phyloP scores from a whole-genome alignment of 1,140 invertebrate genomes.

The Lepidotrigona ventralis region DNA sequence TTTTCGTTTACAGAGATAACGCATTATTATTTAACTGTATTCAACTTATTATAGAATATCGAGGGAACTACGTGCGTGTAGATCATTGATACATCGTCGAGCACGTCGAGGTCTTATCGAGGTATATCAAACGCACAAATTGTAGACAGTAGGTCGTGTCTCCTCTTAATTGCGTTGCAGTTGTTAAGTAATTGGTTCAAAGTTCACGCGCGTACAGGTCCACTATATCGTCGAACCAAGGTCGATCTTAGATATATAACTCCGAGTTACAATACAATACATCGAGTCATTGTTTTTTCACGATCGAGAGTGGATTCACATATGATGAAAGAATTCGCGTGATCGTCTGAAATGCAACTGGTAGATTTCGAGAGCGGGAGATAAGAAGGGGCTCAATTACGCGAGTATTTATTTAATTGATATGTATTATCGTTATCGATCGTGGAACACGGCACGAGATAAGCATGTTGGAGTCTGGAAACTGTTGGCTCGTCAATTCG shows the following conservation, averaged over 20 bases:
- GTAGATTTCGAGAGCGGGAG: not conserved
- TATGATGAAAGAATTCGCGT: too few relatives aligned
- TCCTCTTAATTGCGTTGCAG: constrained; percentile 9
- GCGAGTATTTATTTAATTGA: constrained; percentile 11
- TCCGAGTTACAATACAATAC: not conserved
- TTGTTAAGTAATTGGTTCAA: constrained; percentile 44
- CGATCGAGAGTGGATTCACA: not conserved
- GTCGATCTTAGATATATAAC: not conserved
- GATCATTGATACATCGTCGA: not conserved
- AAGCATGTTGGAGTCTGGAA: not conserved
- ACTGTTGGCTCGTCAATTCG: constrained; percentile 14
- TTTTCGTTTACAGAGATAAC: too few relatives aligned
- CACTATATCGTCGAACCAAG: not conserved
- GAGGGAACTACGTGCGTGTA: not conserved
- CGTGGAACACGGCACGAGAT: not conserved
- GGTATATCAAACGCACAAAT: not conserved
- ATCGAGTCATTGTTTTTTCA: not conserved
- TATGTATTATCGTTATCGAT: constrained; percentile 48
- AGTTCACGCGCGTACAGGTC: constrained; percentile 31
- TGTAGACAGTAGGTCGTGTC: not conserved
- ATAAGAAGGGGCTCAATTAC: not conserved
- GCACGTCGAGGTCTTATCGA: not conserved
- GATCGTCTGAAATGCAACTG: not conserved
- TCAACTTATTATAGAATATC: not conserved
- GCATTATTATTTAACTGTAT: not conserved